These are phyloP conservation scores for Sarcoramphus papa DNA, from an alignment of 2,797 vertebrate species.

Conservation along the genomic window DNA sequence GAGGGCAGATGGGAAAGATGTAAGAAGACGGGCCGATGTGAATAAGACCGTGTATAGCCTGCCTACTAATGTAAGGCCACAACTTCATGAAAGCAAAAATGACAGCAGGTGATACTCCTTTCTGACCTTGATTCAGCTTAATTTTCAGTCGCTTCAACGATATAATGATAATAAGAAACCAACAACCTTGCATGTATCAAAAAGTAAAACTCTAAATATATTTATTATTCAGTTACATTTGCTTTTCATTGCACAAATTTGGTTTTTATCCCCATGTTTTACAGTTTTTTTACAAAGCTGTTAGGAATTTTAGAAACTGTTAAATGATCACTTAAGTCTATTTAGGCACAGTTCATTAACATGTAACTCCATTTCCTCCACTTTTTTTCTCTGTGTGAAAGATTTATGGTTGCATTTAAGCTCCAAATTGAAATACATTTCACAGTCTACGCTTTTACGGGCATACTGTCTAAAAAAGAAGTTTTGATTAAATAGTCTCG, in stretches of 20 bases:
- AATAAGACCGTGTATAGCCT: not conserved
- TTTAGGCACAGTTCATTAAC: slow-evolving; percentile 48
- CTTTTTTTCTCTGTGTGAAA: not conserved
- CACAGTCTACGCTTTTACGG: not conserved
- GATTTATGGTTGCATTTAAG: not conserved
- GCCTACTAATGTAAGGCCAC: not conserved
- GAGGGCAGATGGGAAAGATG: not conserved
- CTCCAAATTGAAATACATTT: slow-evolving; percentile 22
- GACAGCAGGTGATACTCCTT: not conserved
- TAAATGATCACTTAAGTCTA: not conserved
- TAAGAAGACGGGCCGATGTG: not conserved
- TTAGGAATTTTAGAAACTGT: slow-evolving; percentile 15
- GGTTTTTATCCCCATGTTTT: slow-evolving; percentile 52
- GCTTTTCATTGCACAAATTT: slow-evolving; percentile 49
- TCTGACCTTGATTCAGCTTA: not conserved
- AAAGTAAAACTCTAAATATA: slow-evolving; percentile 40
- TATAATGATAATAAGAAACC: not conserved
- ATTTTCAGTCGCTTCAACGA: not conserved
- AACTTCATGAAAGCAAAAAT: not conserved
- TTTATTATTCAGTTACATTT: slow-evolving; percentile 57
- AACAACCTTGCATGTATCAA: slow-evolving; percentile 7
- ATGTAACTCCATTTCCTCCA: not conserved
- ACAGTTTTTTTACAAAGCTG: slow-evolving; percentile 31
- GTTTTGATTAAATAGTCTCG: not conserved
- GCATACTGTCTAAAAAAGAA: not conserved